Conservation (phyloP, 2,888 invertebrate species). For the Agriopis aurantiaria region DNA sequence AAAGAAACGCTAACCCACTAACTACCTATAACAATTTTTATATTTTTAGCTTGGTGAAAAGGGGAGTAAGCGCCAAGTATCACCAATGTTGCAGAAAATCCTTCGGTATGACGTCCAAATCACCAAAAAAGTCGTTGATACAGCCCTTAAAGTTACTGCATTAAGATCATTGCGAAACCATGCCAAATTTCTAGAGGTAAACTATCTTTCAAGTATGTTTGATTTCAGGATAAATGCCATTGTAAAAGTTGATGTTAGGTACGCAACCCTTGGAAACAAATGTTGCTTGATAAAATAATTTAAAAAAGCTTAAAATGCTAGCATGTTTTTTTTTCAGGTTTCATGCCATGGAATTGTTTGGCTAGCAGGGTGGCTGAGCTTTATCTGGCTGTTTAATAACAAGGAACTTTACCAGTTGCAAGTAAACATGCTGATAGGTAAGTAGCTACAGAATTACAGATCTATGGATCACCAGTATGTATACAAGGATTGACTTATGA, state of each 20-base stretch:
- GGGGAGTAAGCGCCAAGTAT: constrained; percentile 75
- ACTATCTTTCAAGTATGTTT: too few species aligned
- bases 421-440: constrained; percentile 94
- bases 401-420: constrained; percentile 91
- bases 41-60: constrained; percentile 60
- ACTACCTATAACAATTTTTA: constrained; percentile 37
- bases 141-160: constrained; percentile 77
- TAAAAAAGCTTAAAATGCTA: too few species aligned
- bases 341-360: constrained; percentile 96
- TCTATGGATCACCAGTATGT: too few species aligned
- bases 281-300: too few species aligned
- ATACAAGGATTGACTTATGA: too few species aligned
- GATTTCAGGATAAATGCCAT: too few species aligned
- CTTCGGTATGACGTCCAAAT: constrained; percentile 81
- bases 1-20: background rate
- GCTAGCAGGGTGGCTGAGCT: constrained; percentile 91
- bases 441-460: constrained; percentile 44
- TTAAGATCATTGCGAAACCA: constrained; percentile 83
- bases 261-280: too few species aligned
- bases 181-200: constrained; percentile 86
- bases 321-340: constrained; percentile 77
- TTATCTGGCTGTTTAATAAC: constrained; percentile 91
- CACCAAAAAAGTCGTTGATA: constrained; percentile 83
- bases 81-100: constrained; percentile 79
- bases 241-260: too few species aligned